Percentiles rank a stretch among this genome's conserved stretches.
Conservation (phyloP, 1,140 invertebrate genomes). For the Mamestra configurata region DNA sequence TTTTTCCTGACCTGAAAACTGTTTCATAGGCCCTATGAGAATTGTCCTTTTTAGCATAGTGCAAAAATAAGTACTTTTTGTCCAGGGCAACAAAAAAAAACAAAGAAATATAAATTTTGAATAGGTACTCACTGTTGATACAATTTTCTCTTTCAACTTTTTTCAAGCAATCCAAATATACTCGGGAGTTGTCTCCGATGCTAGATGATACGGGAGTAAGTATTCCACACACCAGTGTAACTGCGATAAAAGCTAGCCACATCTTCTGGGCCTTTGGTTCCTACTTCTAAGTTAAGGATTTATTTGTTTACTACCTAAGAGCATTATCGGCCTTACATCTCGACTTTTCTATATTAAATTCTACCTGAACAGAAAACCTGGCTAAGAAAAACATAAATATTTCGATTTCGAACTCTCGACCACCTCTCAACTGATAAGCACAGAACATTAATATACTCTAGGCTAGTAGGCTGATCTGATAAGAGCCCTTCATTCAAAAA, state of each 20-base stretch:
- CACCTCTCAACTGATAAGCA: too few relatives aligned
- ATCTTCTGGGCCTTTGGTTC: constrained; percentile 12
- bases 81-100: background rate
- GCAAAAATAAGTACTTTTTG: too few relatives aligned
- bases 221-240: constrained; percentile 27
- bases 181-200: constrained; percentile 75
- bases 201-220: constrained; percentile 62
- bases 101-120: background rate
- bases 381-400: too few relatives aligned
- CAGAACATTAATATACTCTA: too few relatives aligned
- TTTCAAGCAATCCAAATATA: constrained; percentile 77
- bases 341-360: background rate
- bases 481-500: too few relatives aligned
- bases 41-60: too few relatives aligned
- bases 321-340: background rate
- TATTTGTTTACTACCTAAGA: background rate
- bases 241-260: constrained; percentile 7
- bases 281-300: background rate
- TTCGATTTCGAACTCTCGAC: too few relatives aligned
- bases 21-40: too few relatives aligned
- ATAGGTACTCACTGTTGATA: constrained; percentile 68
- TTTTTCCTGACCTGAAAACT: too few relatives aligned
- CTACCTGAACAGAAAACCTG: background rate
- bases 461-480: too few relatives aligned
- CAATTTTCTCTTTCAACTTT: constrained; percentile 71